Evolutionary conservation across 2,797 vertebrate genomes (phyloP).

Genomic region (Gastrophryne carolinensis): DNA sequence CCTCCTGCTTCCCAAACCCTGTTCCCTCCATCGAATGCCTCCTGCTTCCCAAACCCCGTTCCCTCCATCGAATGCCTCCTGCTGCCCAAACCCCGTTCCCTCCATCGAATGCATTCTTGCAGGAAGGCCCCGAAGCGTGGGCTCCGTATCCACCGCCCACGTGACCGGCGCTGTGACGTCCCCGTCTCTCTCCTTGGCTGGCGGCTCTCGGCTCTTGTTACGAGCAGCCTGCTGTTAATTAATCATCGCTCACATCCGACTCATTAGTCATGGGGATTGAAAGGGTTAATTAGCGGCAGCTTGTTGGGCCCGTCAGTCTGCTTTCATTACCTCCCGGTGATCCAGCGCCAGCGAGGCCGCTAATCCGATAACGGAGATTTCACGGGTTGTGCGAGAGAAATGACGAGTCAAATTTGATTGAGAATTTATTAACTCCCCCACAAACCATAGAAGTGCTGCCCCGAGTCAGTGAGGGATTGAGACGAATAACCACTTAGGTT

Average conservation of each 20-base stretch:
- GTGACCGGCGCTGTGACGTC: neutral
- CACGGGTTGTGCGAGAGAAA: too few species aligned
- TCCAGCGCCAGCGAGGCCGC: too few species aligned
- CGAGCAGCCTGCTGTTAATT: neutral
- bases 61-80: neutral
- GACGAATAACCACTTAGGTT: too few species aligned
- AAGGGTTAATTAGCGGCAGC: neutral
- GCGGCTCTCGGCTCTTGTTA: neutral
- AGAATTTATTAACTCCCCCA: too few species aligned
- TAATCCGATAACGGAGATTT: too few species aligned
- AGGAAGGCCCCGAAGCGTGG: neutral
- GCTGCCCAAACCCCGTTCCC: neutral
- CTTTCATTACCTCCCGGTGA: too few species aligned
- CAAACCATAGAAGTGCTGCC: too few species aligned
- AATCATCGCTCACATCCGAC: neutral
- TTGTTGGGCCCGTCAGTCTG: neutral
- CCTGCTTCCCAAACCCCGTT: neutral
- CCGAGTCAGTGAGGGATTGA: too few species aligned
- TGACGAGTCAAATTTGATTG: too few species aligned
- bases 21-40: neutral
- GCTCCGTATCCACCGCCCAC: neutral
- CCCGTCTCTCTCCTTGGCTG: neutral
- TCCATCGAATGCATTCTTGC: too few species aligned
- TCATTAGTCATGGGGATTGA: neutral
- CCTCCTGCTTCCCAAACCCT: neutral